Conservation (phyloP, 2,113 vertebrate species). For the Alaudala cheleensis region DNA sequence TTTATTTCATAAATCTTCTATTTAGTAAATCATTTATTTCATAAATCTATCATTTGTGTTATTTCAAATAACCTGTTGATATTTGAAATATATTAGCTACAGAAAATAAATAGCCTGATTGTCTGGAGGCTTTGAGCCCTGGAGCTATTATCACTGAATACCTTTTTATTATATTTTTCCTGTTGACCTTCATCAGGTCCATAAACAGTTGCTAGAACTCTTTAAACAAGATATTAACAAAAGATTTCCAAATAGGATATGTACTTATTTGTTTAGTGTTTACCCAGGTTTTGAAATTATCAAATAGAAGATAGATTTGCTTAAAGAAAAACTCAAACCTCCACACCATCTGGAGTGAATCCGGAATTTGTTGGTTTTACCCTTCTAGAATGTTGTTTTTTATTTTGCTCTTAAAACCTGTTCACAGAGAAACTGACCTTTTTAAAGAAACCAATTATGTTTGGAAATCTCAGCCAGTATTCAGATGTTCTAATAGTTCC, state of each 20-base stretch:
- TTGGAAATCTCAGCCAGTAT: neutral
- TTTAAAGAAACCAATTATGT: neutral
- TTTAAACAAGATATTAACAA: neutral
- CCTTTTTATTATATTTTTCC: neutral
- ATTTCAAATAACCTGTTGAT: neutral
- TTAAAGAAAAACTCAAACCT: slow-evolving; percentile 15
- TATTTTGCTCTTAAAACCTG: neutral
- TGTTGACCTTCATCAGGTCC: neutral
- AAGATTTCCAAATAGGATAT: neutral
- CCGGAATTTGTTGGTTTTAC: neutral
- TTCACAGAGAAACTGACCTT: neutral
- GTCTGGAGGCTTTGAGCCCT: neutral
- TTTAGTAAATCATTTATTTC: neutral
- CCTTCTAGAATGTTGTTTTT: neutral
- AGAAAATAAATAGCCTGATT: neutral
- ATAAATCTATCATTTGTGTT: neutral
- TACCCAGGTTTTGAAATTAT: neutral
- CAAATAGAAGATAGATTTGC: neutral
- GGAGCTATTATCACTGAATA: neutral
- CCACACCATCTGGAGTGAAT: slow-evolving; percentile 29
- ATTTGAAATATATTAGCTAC: neutral
- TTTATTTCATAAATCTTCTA: neutral
- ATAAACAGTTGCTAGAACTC: neutral
- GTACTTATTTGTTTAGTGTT: neutral
- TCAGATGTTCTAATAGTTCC: neutral